phyloP scores from a whole-genome alignment of 2,797 vertebrate genomes.

The Gobionotothen gibberifrons region DNA sequence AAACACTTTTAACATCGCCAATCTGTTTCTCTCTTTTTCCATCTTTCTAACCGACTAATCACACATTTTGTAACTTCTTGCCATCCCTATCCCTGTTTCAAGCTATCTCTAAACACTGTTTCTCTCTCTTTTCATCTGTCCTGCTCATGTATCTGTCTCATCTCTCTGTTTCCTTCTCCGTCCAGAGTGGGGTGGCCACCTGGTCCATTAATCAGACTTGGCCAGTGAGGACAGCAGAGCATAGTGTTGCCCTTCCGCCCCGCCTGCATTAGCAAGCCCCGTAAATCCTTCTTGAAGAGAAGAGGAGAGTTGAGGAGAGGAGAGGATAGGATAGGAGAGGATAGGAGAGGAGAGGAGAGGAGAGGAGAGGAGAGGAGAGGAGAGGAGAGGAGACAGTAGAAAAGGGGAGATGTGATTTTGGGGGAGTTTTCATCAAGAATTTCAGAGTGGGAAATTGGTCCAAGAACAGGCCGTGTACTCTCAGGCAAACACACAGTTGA shows the following conservation, averaged over 20 bases:
- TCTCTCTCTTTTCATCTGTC: conserved; percentile 22
- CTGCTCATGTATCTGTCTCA: conserved; percentile 60
- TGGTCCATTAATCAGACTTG: conserved; percentile 82
- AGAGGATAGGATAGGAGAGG: neutral
- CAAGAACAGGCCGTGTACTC: neutral
- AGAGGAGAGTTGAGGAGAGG: neutral
- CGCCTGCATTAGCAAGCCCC: conserved; percentile 66
- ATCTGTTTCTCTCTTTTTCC: conserved; percentile 2
- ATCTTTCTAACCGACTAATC: neutral
- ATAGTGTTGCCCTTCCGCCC: conserved; percentile 63
- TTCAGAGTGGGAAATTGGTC: conserved; percentile 1
- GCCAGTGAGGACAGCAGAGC: conserved; percentile 64
- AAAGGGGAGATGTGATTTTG: neutral
- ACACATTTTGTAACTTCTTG: neutral
- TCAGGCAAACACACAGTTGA: neutral
- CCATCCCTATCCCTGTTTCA: conserved; percentile 23
- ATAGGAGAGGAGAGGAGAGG: too few species aligned
- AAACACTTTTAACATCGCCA: neutral
- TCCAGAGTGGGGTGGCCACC: conserved; percentile 78
- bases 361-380: too few species aligned
- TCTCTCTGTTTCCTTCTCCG: conserved; percentile 55
- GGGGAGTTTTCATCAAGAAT: neutral
- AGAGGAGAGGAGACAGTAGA: neutral
- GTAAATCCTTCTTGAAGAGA: conserved; percentile 62
- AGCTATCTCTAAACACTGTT: conserved; percentile 36